Base-by-base conservation (phyloP, 2,113 vertebrate genomes). In the Grammomys dolichurus region DNA sequence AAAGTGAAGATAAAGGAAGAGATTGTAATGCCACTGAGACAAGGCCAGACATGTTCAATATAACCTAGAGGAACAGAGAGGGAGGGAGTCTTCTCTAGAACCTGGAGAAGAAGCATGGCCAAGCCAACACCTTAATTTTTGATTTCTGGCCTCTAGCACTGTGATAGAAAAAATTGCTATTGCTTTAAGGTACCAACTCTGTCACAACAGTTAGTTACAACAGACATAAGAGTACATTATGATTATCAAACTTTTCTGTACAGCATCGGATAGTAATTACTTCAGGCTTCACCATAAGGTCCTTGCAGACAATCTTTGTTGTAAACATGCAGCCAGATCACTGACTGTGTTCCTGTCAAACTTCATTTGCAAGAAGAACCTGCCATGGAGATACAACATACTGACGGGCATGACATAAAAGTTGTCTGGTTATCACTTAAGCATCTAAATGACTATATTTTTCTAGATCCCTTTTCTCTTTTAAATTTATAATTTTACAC, bases 361-460 rank as follows among this genome's bases (percentile, higher is more conserved):
- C 58, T 95, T 88, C 80, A 96, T 28, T 91, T 82, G 91, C 28
- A 93, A 96, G 84, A 91, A 76, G 60, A 95, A 58, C 76, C 36
- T 46, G 51, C n/a, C 28, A 19, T 84, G 51, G 28, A 81, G 67
- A 72, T 76, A 1, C 2, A 67, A 31, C 91, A 24, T 72, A 24
- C 46, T 63, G 14, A 56, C 51, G 51, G 65, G 65, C 26, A 31
- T 54, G 36, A 90, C 26, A 36, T 69, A 88, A 95, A 48, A 36
- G n/a, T 22, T 87, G 63, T 1, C 33, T n/a, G 31, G 31, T 46
- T 31, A 90, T 48, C 91, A 67, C 40, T 82, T 70, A 91, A 93
- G 72, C 33, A 85, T 31, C 33, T 81, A 87, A 95, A 69, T 46
- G 8, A 33, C 14, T 58, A 36, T 54, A 87, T 84, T 89, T 72